Base-by-base conservation (phyloP, 2,113 vertebrate genomes). In the Chelonoidis abingdonii region DNA sequence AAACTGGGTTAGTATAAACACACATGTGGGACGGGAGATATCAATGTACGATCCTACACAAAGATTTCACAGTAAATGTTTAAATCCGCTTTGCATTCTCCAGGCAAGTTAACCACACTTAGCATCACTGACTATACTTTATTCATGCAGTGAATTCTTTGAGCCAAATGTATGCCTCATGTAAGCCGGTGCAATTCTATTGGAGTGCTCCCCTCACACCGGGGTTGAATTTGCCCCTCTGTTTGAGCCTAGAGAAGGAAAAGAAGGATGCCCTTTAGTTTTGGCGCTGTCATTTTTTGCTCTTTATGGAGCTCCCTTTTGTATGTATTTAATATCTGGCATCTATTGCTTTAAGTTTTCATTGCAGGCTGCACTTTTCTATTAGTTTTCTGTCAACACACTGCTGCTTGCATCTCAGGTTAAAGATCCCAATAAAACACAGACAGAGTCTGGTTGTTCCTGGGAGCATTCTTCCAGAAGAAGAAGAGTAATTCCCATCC, bases 171-270 rank as follows among this genome's bases (percentile, higher is more conserved):
- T 31, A 90, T 95, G 81, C 86, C 59, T 8, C n/a, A 76, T 84
- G 84, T n/a, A 50, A 59, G 52, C 86, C 93, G 80, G 57, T 5
- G 81, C 89, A 86, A 81, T 93, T 93, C 88, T 90, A 75, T 5
- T 16, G 47, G 75, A 93, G 93, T 49, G 56, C 31, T 44, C 56
- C 44, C 21, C 12, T 21, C 65, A 44, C 56, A 94, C 21, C 87
- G 93, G 95, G 87, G 96, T 97, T 49, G 75, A 35, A 69, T 84
- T 22, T 83, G 84, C n/a, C 87, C 86, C n/a, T 86, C 65, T 86
- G 94, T 92, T 22, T 69, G 87, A 94, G 16, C 95, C 93, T 95
- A 92, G 80, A 89, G 84, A 97, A 97, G 95, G 90, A 59, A 94
- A 90, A 56, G 90, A 82, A 49, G 57, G 65, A 86, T 84, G 92